A percentile compares a stretch with the other conserved stretches of the same genome.
Conservation (phyloP, 2,113 vertebrate genomes). For the Lonchura striata region DNA sequence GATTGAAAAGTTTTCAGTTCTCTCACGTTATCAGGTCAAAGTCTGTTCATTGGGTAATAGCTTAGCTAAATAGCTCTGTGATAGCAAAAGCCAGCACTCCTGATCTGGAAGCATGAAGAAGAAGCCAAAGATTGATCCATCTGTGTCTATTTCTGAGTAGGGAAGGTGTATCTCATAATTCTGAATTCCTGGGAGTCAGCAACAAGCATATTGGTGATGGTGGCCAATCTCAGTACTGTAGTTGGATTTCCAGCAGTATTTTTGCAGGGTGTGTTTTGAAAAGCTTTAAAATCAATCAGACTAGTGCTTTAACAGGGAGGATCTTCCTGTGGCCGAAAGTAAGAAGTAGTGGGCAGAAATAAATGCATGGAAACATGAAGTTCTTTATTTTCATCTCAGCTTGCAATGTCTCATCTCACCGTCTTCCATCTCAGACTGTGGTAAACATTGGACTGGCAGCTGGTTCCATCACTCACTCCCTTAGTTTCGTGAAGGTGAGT, state of each 20-base stretch:
- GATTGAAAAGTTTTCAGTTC: neutral
- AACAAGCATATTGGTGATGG: neutral
- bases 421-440: neutral
- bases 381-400: conserved; percentile 30
- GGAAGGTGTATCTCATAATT: neutral
- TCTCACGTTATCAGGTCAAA: neutral
- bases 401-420: neutral
- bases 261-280: neutral
- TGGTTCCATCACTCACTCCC: neutral
- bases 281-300: neutral
- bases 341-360: neutral
- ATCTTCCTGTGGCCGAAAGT: neutral
- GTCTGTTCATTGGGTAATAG: neutral
- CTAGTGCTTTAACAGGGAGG: neutral
- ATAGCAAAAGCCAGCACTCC: neutral
- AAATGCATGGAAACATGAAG: neutral
- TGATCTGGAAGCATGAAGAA: neutral
- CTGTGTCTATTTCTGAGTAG: neutral
- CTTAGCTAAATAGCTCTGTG: neutral
- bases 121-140: neutral
- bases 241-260: neutral
- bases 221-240: neutral
- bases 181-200: neutral
- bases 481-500: conserved; percentile 63
- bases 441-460: neutral